A percentile compares a stretch with the other conserved stretches of the same genome.
These are phyloP conservation scores for Rhagium mordax DNA, from an alignment of 2,888 invertebrate genomes.

Conservation along the genomic window DNA sequence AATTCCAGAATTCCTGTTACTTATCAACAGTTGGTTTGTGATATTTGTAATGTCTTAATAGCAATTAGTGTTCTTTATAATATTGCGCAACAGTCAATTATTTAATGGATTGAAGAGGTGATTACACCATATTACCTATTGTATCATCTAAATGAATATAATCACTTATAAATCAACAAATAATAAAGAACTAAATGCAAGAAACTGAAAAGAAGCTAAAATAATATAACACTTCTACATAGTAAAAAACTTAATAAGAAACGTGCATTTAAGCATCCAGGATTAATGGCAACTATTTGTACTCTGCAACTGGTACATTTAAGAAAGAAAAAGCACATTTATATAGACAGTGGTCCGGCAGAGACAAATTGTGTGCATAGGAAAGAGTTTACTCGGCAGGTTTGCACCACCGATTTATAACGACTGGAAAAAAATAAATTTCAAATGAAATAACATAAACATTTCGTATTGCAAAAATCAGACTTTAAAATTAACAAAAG, in stretches of 20 bases:
- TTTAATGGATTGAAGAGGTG: too few species aligned
- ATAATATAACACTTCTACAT: not conserved
- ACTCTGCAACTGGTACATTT: not conserved
- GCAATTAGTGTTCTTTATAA: too few species aligned
- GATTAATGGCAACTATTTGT: not conserved
- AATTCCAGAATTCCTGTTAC: too few species aligned
- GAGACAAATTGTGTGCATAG: conserved; percentile 7
- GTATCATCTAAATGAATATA: too few species aligned
- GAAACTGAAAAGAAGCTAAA: too few species aligned
- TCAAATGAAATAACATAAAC: not conserved
- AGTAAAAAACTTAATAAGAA: not conserved
- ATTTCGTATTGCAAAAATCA: not conserved
- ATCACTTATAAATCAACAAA: too few species aligned
- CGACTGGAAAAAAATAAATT: conserved; percentile 5
- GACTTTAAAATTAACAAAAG: too few species aligned
- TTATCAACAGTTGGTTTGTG: too few species aligned
- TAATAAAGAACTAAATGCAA: too few species aligned
- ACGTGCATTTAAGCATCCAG: not conserved
- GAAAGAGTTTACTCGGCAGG: conserved; percentile 8
- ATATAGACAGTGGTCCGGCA: conserved; percentile 7
- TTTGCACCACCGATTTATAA: conserved; percentile 1
- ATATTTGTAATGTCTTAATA: too few species aligned
- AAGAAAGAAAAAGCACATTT: conserved; percentile 1
- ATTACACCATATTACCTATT: too few species aligned
- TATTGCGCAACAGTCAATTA: too few species aligned